Evolutionary conservation across 2,113 vertebrate genomes (phyloP).

Genomic region (Oostethus manadensis): DNA sequence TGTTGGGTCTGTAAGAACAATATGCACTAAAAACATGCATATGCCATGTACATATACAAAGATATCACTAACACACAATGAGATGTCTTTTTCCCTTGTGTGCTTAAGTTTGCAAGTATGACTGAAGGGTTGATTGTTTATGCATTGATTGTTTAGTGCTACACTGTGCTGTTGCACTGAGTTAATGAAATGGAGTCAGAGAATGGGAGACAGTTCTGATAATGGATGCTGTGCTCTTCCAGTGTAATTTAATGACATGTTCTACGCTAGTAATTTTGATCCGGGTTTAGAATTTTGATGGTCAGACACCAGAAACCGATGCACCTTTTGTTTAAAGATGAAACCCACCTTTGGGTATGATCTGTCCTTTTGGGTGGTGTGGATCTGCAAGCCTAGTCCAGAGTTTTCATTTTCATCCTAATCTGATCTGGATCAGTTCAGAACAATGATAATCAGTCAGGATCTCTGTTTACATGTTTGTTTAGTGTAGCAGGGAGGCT

Average conservation of each 20-base stretch:
- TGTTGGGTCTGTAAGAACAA: slow-evolving; percentile 71
- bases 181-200: slow-evolving; percentile 52
- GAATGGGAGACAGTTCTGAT: slow-evolving; percentile 44
- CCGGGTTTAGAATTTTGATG: slow-evolving; percentile 37
- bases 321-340: slow-evolving; percentile 45
- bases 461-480: slow-evolving; percentile 71
- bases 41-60: slow-evolving; percentile 75
- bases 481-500: slow-evolving; percentile 34
- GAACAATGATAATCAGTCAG: slow-evolving; percentile 64
- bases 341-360: slow-evolving; percentile 40
- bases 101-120: slow-evolving; percentile 60
- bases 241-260: slow-evolving; percentile 58
- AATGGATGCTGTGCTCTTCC: slow-evolving; percentile 43
- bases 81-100: slow-evolving; percentile 45
- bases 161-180: slow-evolving; percentile 58
- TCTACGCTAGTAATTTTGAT: slow-evolving; percentile 46
- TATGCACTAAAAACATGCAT: slow-evolving; percentile 77
- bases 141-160: slow-evolving; percentile 67
- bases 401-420: slow-evolving; percentile 52
- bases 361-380: slow-evolving; percentile 36
- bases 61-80: slow-evolving; percentile 74
- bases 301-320: slow-evolving; percentile 36
- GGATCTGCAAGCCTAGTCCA: slow-evolving; percentile 56
- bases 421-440: slow-evolving; percentile 34
- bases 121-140: slow-evolving; percentile 63